These are phyloP conservation scores for Apoda limacodes DNA, from an alignment of 2,888 invertebrate species.

Conservation along the genomic window DNA sequence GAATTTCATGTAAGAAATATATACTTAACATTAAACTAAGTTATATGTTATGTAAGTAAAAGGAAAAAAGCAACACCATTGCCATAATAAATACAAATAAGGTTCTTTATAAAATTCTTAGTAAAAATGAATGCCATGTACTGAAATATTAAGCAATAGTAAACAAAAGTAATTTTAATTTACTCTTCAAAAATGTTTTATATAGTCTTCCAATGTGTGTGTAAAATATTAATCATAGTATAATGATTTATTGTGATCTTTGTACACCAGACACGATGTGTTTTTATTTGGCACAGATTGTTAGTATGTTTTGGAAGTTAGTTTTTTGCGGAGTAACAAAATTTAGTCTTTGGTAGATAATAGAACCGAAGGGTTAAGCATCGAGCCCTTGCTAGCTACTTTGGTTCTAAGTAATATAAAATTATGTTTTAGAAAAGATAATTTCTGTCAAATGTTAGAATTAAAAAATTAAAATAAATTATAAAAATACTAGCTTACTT, in stretches of 20 bases:
- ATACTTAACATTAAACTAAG: too few relatives aligned
- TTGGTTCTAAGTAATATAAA: slow-evolving; percentile 31
- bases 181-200: slow-evolving; percentile 33
- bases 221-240: slow-evolving; percentile 43
- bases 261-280: slow-evolving; percentile 9
- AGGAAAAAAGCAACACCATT: slow-evolving; percentile 50
- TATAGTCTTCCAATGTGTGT: slow-evolving; percentile 63
- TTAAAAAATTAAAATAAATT: too few relatives aligned
- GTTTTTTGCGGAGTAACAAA: slow-evolving; percentile 42
- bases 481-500: too few relatives aligned
- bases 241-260: slow-evolving; percentile 18
- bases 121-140: slow-evolving; percentile 31
- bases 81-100: slow-evolving; percentile 32
- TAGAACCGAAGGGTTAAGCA: slow-evolving; percentile 42
- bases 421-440: slow-evolving; percentile 2
- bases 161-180: slow-evolving; percentile 29
- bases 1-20: too few relatives aligned
- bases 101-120: slow-evolving; percentile 23
- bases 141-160: slow-evolving; percentile 54
- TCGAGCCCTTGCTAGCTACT: slow-evolving; percentile 55
- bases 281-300: slow-evolving; percentile 19
- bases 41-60: too few relatives aligned
- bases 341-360: slow-evolving; percentile 20
- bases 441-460: too few relatives aligned
- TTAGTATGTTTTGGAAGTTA: slow-evolving; percentile 9